These are phyloP conservation scores for Lasiurus cinereus DNA, from an alignment of 2,113 vertebrate genomes.

Conservation along the genomic window DNA sequence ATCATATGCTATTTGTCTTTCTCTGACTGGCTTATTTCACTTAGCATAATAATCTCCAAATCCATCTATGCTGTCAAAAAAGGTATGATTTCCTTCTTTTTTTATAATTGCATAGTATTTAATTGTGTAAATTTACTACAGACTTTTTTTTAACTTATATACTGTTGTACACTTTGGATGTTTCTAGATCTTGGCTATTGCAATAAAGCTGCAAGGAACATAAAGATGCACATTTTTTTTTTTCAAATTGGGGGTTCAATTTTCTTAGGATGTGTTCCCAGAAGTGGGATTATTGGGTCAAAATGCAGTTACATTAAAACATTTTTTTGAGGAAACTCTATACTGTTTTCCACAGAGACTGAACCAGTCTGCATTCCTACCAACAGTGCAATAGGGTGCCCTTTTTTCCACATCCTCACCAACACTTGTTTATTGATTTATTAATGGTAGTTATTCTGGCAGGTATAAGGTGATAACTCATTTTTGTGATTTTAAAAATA, in stretches of 20 bases:
- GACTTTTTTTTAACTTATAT: not conserved
- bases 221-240: not conserved
- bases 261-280: not conserved
- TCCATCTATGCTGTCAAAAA: not conserved
- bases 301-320: not conserved
- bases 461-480: too few species aligned
- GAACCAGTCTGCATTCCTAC: too few species aligned
- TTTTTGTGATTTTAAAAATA: too few species aligned
- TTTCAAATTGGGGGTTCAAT: not conserved
- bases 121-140: not conserved
- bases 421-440: too few species aligned
- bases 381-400: too few species aligned
- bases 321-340: not conserved
- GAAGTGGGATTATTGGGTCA: not conserved
- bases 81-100: not conserved
- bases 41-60: not conserved
- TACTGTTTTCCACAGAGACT: too few species aligned
- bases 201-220: not conserved
- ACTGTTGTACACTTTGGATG: not conserved
- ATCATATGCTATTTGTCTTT: not conserved
- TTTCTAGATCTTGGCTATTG: not conserved
- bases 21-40: not conserved
- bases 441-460: too few species aligned
- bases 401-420: too few species aligned
- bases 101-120: not conserved